Evolutionary conservation across 2,113 vertebrate species (phyloP), one percentile per base, ranked within the genome.

Genomic region (Dipodomys merriami): DNA sequence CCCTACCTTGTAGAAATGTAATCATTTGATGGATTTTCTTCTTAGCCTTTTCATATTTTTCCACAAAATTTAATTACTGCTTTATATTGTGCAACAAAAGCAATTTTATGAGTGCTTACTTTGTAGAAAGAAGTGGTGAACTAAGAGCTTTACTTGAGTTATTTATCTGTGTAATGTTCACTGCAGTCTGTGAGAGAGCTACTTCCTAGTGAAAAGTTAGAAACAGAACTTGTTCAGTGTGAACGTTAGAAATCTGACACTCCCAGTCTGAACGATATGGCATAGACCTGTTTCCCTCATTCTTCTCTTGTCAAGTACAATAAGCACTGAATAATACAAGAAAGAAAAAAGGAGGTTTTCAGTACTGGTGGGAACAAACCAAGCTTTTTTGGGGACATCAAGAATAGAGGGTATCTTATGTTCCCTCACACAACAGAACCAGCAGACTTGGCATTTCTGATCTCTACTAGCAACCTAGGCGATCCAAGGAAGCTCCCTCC

Each of bases 21-120:
- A 84, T 84, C 85, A 86, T 78, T 74, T 87, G 77, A 69, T 92
- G 46, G 25, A n/a, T 84, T 95, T 91, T 39, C 16, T 86, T 83
- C 67, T 46, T 94, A 62, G 30, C 64, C 81, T 83, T 94, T 93
- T 83, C 78, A 39, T 12, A 6, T 78, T 88, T 89, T 73, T 76
- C 30, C 33, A 68, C 57, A n/a, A 85, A 74, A 39, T 80, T 44
- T 88, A 91, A 73, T 86, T 76, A 71, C 83, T 86, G 68, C 39
- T 81, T 79, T 85, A 72, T 87, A 57, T 68, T 87, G 39, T 68
- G 0, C 20, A 81, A 65, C 30, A 39, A 44, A 69, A 94, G 82
- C 22, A 35, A 33, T 73, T 65, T 95, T 95, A 80, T 81, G 30
- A 84, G 71, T 62, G 44, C 49, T 79, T 62, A 33, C 60, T 79